Conservation (phyloP, 1,140 invertebrate species). For the Lepeophtheirus salmonis region DNA sequence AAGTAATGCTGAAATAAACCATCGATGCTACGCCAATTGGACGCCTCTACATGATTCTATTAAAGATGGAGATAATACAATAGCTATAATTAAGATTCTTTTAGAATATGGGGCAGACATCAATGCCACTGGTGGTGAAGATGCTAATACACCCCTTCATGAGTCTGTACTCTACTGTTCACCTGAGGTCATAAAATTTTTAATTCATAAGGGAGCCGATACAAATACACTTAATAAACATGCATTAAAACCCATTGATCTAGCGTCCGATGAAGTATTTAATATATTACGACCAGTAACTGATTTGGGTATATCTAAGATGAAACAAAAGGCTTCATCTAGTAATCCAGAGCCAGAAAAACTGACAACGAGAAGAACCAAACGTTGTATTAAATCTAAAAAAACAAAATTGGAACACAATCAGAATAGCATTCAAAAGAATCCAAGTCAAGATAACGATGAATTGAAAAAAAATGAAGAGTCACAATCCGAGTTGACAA, state of each 20-base stretch:
- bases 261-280: not conserved
- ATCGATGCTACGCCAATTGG: not conserved
- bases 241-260: not conserved
- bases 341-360: too few species aligned
- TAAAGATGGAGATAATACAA: not conserved
- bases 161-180: not conserved
- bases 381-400: too few species aligned
- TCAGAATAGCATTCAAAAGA: too few species aligned
- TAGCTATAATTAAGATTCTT: not conserved
- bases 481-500: too few species aligned
- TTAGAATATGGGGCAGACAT: constrained; percentile 7
- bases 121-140: not conserved
- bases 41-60: constrained; percentile 7
- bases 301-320: too few species aligned
- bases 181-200: not conserved
- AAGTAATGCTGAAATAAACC: constrained; percentile 1
- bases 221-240: constrained; percentile 2
- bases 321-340: too few species aligned
- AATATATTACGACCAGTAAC: too few species aligned
- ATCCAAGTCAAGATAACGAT: too few species aligned
- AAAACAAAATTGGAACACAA: too few species aligned
- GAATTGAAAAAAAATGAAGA: too few species aligned
- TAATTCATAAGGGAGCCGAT: constrained; percentile 7
- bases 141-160: constrained; percentile 9
- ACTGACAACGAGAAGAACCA: too few species aligned